A percentile compares a stretch with the other conserved stretches of the same genome.
phyloP scores from a whole-genome alignment of 2,113 vertebrate genomes.

The Urocolius indicus region DNA sequence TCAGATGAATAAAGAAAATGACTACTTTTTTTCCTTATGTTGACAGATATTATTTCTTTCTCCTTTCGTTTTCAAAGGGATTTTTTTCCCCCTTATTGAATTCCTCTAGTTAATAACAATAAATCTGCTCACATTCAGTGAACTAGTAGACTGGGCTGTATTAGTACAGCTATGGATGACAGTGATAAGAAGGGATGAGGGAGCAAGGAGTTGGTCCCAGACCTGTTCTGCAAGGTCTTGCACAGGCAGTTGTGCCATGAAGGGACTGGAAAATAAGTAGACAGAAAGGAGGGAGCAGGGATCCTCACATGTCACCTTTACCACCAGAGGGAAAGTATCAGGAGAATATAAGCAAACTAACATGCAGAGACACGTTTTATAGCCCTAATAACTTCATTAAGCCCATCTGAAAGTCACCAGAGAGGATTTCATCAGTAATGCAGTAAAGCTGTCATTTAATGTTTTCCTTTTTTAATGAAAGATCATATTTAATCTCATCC shows the following conservation, averaged over 20 bases:
- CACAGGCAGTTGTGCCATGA: neutral
- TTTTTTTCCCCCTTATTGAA: neutral
- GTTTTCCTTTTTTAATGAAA: neutral
- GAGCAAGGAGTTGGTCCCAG: rapidly evolving
- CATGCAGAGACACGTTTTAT: neutral
- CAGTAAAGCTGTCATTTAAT: neutral
- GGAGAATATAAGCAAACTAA: neutral
- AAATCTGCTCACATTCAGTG: neutral
- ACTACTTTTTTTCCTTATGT: neutral
- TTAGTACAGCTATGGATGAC: rapidly evolving
- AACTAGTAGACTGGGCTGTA: neutral
- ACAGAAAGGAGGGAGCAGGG: neutral
- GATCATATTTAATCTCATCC: neutral
- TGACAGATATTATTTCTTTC: neutral
- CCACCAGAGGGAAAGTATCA: neutral
- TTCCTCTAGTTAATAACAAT: neutral
- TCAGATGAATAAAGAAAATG: neutral
- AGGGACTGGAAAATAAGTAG: neutral
- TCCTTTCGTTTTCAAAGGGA: neutral
- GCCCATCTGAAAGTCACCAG: neutral
- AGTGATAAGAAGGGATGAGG: neutral
- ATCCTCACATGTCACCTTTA: too few species aligned
- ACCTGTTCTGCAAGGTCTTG: neutral
- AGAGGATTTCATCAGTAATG: neutral
- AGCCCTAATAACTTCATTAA: neutral